phyloP scores from a whole-genome alignment of 2,888 invertebrate species.

The Pyrochroa serraticornis region DNA sequence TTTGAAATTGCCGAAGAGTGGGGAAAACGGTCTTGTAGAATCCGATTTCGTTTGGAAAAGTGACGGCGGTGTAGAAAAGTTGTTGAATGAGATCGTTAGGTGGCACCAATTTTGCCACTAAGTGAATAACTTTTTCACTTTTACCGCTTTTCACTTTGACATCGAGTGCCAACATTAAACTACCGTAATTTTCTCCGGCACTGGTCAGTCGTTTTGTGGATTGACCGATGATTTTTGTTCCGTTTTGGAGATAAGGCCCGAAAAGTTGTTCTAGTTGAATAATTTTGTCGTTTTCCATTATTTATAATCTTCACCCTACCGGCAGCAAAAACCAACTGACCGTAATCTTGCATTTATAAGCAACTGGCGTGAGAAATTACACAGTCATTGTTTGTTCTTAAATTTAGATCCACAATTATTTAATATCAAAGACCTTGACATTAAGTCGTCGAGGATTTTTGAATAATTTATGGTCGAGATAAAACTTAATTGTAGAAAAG shows the following conservation, averaged over 20 bases:
- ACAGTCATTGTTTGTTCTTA: background rate
- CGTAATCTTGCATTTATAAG: background rate
- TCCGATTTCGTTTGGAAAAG: slow-evolving; percentile 26
- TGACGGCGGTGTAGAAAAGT: slow-evolving; percentile 25
- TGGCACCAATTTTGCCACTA: slow-evolving; percentile 30
- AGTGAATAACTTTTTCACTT: slow-evolving; percentile 5
- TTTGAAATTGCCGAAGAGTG: slow-evolving; percentile 16
- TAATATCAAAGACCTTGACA: no score
- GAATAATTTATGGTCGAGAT: no score
- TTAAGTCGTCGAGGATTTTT: no score
- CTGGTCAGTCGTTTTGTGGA: slow-evolving; percentile 55
- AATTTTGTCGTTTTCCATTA: background rate
- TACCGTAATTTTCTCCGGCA: slow-evolving; percentile 65
- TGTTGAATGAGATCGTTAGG: slow-evolving; percentile 18
- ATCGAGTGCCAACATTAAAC: slow-evolving; percentile 57
- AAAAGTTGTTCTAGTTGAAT: background rate
- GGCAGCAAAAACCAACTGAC: no score
- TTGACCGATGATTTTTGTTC: slow-evolving; percentile 39
- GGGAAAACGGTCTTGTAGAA: slow-evolving; percentile 28
- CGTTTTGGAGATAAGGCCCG: slow-evolving; percentile 6
- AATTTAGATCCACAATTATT: no score
- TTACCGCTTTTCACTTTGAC: slow-evolving; percentile 42
- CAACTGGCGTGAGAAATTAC: background rate
- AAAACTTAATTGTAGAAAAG: no score
- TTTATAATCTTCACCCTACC: background rate